A percentile compares a stretch with the other conserved stretches of the same genome.
Evolutionary conservation across 2,888 invertebrate genomes (phyloP).

Genomic region (Leptarthrus brevirostris): DNA sequence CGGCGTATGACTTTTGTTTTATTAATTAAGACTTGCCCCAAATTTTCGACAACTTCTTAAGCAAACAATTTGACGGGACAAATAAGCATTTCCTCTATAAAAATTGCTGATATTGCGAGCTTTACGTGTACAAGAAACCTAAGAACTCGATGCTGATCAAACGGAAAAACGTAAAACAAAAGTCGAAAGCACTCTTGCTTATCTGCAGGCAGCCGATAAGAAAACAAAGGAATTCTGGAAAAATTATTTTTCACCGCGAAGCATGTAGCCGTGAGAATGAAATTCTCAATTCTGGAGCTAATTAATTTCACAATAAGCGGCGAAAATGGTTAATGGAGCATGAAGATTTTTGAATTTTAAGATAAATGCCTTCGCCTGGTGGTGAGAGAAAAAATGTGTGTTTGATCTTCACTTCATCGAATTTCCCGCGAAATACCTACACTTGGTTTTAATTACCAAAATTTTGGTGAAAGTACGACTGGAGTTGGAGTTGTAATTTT

Average conservation of each 20-base stretch:
- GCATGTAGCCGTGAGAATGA: neutral
- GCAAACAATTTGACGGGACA: neutral
- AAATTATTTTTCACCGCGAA: neutral
- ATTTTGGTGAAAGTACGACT: neutral
- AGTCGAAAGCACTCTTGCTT: neutral
- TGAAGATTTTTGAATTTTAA: neutral
- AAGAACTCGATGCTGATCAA: neutral
- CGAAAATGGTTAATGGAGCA: neutral
- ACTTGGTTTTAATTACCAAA: neutral
- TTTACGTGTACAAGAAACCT: neutral
- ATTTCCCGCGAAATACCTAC: no score
- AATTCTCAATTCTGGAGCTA: neutral
- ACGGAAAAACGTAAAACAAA: neutral
- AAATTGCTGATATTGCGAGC: neutral
- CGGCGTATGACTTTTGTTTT: neutral
- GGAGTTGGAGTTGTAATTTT: neutral
- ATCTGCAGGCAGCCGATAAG: neutral
- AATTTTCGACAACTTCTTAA: neutral
- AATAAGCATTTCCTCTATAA: neutral
- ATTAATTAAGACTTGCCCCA: neutral
- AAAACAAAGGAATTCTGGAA: neutral
- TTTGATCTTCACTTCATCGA: no score
- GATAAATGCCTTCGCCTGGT: neutral
- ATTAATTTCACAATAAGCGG: neutral
- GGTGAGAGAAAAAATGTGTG: no score